These are phyloP conservation scores for Serinus canaria DNA, from an alignment of 2,113 vertebrate genomes.

Conservation along the genomic window DNA sequence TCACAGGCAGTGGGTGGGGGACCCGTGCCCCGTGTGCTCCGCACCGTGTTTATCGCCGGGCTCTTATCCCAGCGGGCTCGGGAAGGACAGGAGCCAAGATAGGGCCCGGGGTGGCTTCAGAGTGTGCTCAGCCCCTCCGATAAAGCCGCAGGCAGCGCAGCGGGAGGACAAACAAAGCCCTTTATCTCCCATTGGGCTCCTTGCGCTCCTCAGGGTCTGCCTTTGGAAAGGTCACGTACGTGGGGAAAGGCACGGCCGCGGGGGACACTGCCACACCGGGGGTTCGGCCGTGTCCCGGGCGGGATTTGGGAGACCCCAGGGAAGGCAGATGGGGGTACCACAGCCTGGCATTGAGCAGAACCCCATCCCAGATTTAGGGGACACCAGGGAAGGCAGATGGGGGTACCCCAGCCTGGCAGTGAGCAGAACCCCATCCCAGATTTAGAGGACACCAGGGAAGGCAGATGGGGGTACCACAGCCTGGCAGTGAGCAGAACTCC, in stretches of 20 bases:
- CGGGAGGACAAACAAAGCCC: constrained; percentile 20
- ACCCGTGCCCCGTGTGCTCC: neutral
- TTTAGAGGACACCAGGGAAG: too few species aligned
- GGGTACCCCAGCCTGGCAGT: neutral
- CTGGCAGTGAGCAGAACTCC: too few species aligned
- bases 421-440: neutral
- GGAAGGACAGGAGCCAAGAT: neutral
- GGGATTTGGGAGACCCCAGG: accelerated
- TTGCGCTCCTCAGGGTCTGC: neutral
- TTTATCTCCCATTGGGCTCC: neutral
- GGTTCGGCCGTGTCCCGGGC: accelerated
- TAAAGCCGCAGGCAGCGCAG: neutral
- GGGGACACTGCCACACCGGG: neutral
- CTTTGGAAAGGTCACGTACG: neutral
- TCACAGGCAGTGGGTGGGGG: neutral
- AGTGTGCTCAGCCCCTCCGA: neutral
- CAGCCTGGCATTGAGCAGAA: neutral
- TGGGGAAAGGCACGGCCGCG: neutral
- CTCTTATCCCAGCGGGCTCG: neutral
- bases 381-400: neutral
- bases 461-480: too few species aligned
- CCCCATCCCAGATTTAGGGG: neutral
- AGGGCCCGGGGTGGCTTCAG: neutral
- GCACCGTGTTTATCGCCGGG: neutral
- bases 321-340: accelerated